A percentile compares a stretch with the other conserved stretches of the same genome.
Evolutionary conservation across 2,797 vertebrate species (phyloP).

Genomic region (Florisuga fusca): DNA sequence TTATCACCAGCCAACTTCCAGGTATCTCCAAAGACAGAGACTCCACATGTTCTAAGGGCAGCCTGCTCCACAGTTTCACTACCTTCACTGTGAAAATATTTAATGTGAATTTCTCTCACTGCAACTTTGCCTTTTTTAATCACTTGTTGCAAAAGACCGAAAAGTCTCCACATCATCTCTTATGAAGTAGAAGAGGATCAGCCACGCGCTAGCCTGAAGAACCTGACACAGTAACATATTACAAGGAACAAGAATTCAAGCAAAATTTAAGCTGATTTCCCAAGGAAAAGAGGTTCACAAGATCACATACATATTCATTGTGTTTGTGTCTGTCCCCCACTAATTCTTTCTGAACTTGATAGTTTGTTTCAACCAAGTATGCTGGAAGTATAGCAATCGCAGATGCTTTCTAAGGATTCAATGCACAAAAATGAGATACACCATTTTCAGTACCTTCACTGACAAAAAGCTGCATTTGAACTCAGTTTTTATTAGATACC

Average conservation of each 20-base stretch:
- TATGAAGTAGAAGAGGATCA: not conserved
- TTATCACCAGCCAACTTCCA: not conserved
- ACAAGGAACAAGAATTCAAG: not conserved
- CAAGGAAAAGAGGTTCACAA: not conserved
- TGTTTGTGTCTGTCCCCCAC: not conserved
- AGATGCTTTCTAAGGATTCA: not conserved
- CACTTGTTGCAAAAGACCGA: not conserved
- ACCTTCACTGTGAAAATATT: not conserved
- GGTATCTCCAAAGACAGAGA: not conserved
- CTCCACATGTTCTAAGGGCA: not conserved
- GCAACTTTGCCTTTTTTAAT: not conserved
- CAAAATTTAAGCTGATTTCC: not conserved
- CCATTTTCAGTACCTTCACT: not conserved
- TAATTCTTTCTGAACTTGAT: not conserved
- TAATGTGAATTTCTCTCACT: not conserved
- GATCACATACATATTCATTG: not conserved
- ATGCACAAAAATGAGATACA: not conserved
- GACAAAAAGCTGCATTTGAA: constrained; percentile 38
- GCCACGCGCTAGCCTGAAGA: not conserved
- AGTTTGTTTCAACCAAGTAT: not conserved
- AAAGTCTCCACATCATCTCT: not conserved
- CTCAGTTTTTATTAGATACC: constrained; percentile 24
- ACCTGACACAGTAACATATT: not conserved
- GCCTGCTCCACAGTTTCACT: not conserved
- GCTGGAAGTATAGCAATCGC: not conserved